These are phyloP conservation scores for Megamerina dolium DNA, from an alignment of 2,888 invertebrate species.

Conservation along the genomic window DNA sequence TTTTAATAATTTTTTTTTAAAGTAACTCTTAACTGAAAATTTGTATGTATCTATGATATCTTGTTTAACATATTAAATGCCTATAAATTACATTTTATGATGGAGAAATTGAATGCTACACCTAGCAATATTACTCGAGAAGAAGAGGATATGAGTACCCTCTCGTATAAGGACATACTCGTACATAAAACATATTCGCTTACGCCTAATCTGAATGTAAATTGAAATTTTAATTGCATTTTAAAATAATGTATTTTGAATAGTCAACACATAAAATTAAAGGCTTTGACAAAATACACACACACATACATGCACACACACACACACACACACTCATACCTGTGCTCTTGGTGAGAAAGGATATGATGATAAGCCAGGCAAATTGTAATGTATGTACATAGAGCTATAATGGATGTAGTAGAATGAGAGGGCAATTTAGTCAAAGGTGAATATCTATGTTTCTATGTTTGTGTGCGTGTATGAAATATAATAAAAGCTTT, in stretches of 20 bases:
- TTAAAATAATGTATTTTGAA: neutral
- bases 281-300: too few relatives aligned
- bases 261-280: too few relatives aligned
- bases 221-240: conserved; percentile 26
- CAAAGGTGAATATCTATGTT: too few relatives aligned
- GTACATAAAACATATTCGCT: neutral
- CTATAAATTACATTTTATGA: too few relatives aligned
- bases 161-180: neutral
- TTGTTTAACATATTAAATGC: too few relatives aligned
- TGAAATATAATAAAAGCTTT: too few relatives aligned
- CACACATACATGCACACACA: neutral
- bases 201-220: conserved; percentile 19
- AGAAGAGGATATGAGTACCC: neutral
- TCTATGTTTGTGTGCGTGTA: neutral
- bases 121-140: neutral
- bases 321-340: neutral
- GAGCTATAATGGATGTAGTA: neutral
- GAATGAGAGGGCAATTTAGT: neutral
- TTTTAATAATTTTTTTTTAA: too few relatives aligned
- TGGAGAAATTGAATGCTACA: conserved; percentile 6
- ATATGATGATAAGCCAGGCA: too few relatives aligned
- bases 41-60: too few relatives aligned
- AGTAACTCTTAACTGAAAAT: too few relatives aligned
- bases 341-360: too few relatives aligned
- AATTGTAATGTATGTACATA: conserved; percentile 4